Evolutionary conservation across 2,888 invertebrate genomes (phyloP).

Genomic region (Drosophila aldrichi): DNA sequence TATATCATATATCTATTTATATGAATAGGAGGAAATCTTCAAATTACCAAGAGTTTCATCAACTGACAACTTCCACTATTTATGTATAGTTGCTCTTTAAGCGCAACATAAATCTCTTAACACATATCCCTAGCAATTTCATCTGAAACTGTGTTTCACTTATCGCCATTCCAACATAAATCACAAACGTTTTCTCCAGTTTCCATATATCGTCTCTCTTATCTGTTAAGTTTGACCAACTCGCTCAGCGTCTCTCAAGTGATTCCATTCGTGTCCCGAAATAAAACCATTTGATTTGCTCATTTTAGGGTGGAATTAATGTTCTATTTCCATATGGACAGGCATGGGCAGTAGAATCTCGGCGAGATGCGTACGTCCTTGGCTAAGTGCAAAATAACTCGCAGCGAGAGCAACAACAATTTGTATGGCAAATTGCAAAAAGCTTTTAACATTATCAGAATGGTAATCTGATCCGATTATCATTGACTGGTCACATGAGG

Average conservation of each 20-base stretch:
- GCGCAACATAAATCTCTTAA: constrained; percentile 13
- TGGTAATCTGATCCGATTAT: constrained; percentile 80
- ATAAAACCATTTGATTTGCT: constrained; percentile 39
- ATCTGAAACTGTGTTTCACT: neutral
- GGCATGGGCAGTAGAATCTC: constrained; percentile 5
- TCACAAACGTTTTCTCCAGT: constrained; percentile 4
- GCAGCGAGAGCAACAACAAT: constrained; percentile 59
- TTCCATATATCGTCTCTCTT: constrained; percentile 16
- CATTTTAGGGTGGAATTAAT: constrained; percentile 37
- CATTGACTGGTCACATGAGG: constrained; percentile 71
- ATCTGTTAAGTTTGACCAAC: constrained; percentile 14
- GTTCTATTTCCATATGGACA: constrained; percentile 35
- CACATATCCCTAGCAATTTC: neutral
- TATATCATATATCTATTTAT: neutral
- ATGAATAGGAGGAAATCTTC: neutral
- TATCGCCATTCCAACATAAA: constrained; percentile 13
- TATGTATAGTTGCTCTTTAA: neutral
- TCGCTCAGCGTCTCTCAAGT: neutral
- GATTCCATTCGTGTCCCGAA: neutral
- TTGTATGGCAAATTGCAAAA: constrained; percentile 78
- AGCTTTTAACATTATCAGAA: constrained; percentile 76
- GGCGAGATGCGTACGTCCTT: constrained; percentile 34
- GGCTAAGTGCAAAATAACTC: constrained; percentile 62
- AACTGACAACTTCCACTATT: neutral
- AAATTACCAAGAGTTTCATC: neutral